These are phyloP conservation scores for Diadegma fenestrale DNA, from an alignment of 2,888 invertebrate genomes.

Conservation along the genomic window DNA sequence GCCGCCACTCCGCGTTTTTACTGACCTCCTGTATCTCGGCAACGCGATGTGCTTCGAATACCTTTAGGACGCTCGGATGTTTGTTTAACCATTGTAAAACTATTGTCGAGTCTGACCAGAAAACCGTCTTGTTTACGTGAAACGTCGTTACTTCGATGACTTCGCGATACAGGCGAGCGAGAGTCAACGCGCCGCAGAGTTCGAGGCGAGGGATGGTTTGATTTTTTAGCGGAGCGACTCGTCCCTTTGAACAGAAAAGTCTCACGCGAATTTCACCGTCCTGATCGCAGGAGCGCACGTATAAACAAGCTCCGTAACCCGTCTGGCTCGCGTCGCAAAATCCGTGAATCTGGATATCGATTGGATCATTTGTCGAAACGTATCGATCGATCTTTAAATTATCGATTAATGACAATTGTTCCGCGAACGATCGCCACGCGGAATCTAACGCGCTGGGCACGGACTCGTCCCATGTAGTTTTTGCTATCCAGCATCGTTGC, in stretches of 20 bases:
- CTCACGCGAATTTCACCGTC: constrained; percentile 26
- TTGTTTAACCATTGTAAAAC: constrained; percentile 70
- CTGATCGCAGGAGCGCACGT: constrained; percentile 58
- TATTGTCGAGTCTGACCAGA: constrained; percentile 73
- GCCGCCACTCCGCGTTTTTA: constrained; percentile 56
- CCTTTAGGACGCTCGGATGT: constrained; percentile 61
- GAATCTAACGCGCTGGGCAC: constrained; percentile 21
- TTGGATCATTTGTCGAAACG: constrained; percentile 11
- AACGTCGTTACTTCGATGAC: too few relatives aligned
- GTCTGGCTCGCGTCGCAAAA: constrained; percentile 68
- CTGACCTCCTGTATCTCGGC: constrained; percentile 68
- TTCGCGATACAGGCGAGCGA: too few relatives aligned
- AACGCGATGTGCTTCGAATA: constrained; percentile 71
- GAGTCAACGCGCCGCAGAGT: too few relatives aligned
- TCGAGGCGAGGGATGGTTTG: too few relatives aligned
- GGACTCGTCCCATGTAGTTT: constrained; percentile 34
- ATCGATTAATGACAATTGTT: constrained; percentile 33
- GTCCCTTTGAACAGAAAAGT: too few relatives aligned
- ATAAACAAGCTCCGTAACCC: constrained; percentile 70
- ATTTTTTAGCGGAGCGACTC: too few relatives aligned
- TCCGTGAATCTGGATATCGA: constrained; percentile 68
- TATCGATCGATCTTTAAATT: constrained; percentile 42
- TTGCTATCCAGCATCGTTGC: constrained; percentile 38
- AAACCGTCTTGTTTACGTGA: constrained; percentile 37
- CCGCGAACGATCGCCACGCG: constrained; percentile 31